A percentile compares a stretch with the other conserved stretches of the same genome.
phyloP scores from a whole-genome alignment of 2,113 vertebrate species.

The Gymnorhina tibicen region DNA sequence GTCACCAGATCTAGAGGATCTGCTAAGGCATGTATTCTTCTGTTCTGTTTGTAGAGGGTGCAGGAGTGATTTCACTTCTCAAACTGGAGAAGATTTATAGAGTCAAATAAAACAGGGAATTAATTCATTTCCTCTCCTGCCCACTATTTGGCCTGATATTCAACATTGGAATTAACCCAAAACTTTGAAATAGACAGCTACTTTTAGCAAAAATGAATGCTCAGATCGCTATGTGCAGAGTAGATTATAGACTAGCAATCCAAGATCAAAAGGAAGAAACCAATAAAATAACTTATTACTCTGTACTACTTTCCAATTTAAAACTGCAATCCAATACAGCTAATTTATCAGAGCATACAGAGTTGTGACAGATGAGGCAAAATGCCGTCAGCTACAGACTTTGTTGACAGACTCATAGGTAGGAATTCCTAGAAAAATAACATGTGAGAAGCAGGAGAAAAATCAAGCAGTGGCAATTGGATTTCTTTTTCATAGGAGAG shows the following conservation, averaged over 20 bases:
- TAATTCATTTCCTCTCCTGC: neutral
- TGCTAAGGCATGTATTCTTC: neutral
- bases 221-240: neutral
- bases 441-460: neutral
- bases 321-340: neutral
- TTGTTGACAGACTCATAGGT: neutral
- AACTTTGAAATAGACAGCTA: neutral
- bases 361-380: neutral
- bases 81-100: neutral
- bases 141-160: neutral
- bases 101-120: neutral
- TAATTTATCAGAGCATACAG: slow-evolving; percentile 23
- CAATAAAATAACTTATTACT: slow-evolving; percentile 16
- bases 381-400: neutral
- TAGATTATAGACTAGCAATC: slow-evolving; percentile 25
- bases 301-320: neutral
- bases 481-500: neutral
- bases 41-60: neutral
- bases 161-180: neutral
- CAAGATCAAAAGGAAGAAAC: neutral
- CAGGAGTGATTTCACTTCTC: neutral
- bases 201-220: neutral
- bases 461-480: neutral
- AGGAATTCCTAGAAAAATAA: neutral
- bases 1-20: neutral